Conservation (phyloP, 2,113 vertebrate species). For the Bettongia penicillata region DNA sequence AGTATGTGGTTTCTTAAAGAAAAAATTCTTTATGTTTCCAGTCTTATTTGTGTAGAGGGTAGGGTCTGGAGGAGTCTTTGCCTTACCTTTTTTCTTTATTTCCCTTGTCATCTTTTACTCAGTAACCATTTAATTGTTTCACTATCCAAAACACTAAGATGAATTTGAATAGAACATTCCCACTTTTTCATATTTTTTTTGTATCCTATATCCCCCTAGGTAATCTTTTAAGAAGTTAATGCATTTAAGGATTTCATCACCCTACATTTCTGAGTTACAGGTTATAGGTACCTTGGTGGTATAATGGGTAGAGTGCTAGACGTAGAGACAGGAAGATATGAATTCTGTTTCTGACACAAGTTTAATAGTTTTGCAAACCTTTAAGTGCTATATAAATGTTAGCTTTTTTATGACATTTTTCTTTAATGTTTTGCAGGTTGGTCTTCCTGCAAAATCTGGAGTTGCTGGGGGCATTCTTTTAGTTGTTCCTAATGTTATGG, state of each 20-base stretch:
- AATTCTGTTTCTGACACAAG: background rate
- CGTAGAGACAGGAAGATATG: background rate
- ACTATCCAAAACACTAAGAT: background rate
- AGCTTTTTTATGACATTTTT: conserved; percentile 6
- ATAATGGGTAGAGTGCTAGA: background rate
- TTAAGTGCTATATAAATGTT: background rate
- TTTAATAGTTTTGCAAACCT: background rate
- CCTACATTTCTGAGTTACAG: background rate
- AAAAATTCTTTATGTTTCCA: background rate
- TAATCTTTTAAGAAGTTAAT: background rate
- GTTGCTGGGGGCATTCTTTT: conserved; percentile 97
- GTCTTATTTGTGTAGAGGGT: background rate
- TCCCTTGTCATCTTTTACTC: background rate
- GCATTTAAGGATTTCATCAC: background rate
- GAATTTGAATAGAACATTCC: background rate
- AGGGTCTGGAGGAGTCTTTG: background rate
- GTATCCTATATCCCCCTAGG: background rate
- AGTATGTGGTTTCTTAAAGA: background rate
- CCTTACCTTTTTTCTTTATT: background rate
- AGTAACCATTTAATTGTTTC: background rate
- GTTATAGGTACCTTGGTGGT: background rate
- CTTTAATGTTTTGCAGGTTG: conserved; percentile 87
- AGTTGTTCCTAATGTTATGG: conserved; percentile 99
- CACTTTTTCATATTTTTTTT: background rate
- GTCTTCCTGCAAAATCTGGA: conserved; percentile 97